Evolutionary conservation across 2,113 vertebrate genomes (phyloP).

Genomic region (Lynx canadensis): DNA sequence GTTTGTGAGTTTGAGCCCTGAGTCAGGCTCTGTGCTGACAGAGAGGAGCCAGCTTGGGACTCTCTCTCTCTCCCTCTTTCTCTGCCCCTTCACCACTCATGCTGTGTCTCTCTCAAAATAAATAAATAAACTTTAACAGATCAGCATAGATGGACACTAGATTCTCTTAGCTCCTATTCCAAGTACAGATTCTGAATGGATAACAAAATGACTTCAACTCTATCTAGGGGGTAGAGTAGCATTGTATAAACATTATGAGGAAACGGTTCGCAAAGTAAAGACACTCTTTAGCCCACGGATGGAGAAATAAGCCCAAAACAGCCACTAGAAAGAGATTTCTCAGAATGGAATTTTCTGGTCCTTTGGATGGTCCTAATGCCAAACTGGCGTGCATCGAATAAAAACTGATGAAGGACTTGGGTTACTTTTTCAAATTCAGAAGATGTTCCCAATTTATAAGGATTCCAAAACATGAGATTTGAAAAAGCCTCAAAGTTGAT

Average conservation of each 20-base stretch:
- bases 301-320: not conserved
- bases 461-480: conserved; percentile 47
- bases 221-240: not conserved
- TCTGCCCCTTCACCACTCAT: too few relatives aligned
- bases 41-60: too few relatives aligned
- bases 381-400: not conserved
- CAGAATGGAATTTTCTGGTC: not conserved
- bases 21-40: too few relatives aligned
- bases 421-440: conserved; percentile 28
- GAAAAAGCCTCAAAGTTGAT: conserved; percentile 29
- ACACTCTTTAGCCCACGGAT: not conserved
- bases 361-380: not conserved
- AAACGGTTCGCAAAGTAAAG: not conserved
- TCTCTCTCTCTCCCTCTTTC: too few relatives aligned
- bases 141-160: not conserved
- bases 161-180: not conserved
- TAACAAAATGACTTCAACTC: not conserved
- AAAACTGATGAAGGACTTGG: not conserved
- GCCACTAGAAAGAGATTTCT: not conserved
- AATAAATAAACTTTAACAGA: not conserved
- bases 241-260: not conserved
- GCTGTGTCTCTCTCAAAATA: too few relatives aligned
- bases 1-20: too few relatives aligned
- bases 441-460: conserved; percentile 17
- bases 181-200: not conserved